A percentile compares a stretch with the other conserved stretches of the same genome.
Conservation (phyloP, 2,797 vertebrate genomes). For the Pogonophryne albipinna region DNA sequence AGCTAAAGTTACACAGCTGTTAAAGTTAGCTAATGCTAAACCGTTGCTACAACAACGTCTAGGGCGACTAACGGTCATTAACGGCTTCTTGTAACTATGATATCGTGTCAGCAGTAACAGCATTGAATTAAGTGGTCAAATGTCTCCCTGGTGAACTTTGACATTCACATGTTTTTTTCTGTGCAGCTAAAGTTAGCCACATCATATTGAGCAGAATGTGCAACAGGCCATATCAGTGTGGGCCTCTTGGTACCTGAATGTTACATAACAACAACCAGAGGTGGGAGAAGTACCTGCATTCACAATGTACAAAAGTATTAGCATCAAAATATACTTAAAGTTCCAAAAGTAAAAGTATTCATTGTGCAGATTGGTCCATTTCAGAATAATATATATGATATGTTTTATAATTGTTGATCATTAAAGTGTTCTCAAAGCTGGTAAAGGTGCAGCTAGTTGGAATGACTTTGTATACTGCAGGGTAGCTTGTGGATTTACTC, state of each 20-base stretch:
- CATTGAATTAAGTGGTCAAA: not conserved
- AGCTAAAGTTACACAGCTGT: constrained; percentile 20
- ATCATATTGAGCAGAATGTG: not conserved
- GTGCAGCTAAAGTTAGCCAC: constrained; percentile 5
- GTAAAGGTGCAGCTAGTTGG: no score
- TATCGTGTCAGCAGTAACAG: rapidly evolving
- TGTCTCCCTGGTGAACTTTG: constrained; percentile 27
- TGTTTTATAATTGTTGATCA: no score
- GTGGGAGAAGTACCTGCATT: no score
- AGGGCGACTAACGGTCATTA: rapidly evolving
- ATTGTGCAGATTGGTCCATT: no score
- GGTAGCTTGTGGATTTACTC: no score
- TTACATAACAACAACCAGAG: not conserved
- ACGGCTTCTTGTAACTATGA: rapidly evolving
- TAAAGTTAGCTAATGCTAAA: constrained; percentile 37
- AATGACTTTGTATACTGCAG: no score
- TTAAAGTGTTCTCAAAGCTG: no score
- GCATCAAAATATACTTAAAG: no score
- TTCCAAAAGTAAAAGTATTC: no score
- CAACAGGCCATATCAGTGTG: not conserved
- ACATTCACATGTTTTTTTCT: not conserved
- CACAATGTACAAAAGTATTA: no score
- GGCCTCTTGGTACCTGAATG: not conserved
- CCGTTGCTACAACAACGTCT: not conserved
- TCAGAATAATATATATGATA: no score